phyloP scores from a whole-genome alignment of 2,888 invertebrate genomes.

The Rhagonycha lutea region DNA sequence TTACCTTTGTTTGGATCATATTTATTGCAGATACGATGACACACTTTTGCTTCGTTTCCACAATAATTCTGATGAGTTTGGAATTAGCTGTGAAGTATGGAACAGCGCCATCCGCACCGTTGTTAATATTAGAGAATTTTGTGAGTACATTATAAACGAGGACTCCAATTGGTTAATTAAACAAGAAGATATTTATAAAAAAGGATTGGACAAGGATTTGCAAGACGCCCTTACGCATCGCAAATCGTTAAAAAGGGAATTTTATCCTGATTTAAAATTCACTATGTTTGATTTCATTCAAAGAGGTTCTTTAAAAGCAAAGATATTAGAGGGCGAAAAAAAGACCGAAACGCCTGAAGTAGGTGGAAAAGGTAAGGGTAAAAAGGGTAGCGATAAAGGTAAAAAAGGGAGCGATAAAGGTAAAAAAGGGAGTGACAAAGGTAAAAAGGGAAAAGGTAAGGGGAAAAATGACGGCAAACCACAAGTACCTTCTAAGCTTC shows the following conservation, averaged over 20 bases:
- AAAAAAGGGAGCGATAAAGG: background rate
- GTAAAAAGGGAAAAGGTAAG: background rate
- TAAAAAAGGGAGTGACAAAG: background rate
- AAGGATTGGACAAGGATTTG: background rate
- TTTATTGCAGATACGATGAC: slow-evolving; percentile 19
- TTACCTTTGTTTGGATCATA: slow-evolving; percentile 14
- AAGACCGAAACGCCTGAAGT: background rate
- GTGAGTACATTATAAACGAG: slow-evolving; percentile 9
- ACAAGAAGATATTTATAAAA: slow-evolving; percentile 5
- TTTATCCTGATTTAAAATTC: slow-evolving; percentile 15
- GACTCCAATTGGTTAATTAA: slow-evolving; percentile 13
- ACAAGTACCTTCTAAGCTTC: background rate
- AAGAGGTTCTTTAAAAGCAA: slow-evolving; percentile 20
- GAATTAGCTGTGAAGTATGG: slow-evolving; percentile 14
- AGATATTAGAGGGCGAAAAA: background rate
- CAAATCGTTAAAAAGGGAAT: background rate
- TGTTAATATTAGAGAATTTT: slow-evolving; percentile 11
- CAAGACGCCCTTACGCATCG: background rate
- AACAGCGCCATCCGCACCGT: slow-evolving; percentile 13
- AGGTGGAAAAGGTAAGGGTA: background rate
- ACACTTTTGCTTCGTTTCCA: slow-evolving; percentile 17
- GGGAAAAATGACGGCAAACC: background rate
- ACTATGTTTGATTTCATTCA: slow-evolving; percentile 14
- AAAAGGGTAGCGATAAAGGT: background rate
- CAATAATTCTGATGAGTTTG: slow-evolving; percentile 15